These are phyloP conservation scores for Amphimallon solstitiale DNA, from an alignment of 2,888 invertebrate genomes.

Conservation along the genomic window DNA sequence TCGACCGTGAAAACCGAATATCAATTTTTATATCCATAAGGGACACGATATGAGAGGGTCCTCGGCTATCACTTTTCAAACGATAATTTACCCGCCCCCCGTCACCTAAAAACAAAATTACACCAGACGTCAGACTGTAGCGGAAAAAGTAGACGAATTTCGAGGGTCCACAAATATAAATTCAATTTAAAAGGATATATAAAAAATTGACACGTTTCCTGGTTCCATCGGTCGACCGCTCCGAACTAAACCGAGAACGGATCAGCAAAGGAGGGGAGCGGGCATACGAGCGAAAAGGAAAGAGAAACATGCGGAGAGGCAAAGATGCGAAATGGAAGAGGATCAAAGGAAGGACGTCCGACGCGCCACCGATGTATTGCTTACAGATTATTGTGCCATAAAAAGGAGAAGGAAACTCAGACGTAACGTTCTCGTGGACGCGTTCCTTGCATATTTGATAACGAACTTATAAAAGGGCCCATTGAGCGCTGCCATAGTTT, in stretches of 20 bases:
- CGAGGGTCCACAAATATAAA: slow-evolving; percentile 42
- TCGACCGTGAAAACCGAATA: slow-evolving; percentile 17
- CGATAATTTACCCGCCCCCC: slow-evolving; percentile 24
- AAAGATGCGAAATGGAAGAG: background rate
- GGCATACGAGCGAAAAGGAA: background rate
- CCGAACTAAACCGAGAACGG: background rate
- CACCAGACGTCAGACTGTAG: slow-evolving; percentile 19
- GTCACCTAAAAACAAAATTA: slow-evolving; percentile 28
- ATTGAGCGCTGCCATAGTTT: background rate
- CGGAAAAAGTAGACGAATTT: slow-evolving; percentile 28
- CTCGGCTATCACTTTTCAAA: slow-evolving; percentile 20
- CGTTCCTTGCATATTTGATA: slow-evolving; percentile 16
- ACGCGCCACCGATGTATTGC: slow-evolving; percentile 11
- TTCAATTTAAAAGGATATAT: slow-evolving; percentile 48
- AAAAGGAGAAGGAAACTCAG: slow-evolving; percentile 7
- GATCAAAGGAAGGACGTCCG: background rate
- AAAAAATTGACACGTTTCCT: slow-evolving; percentile 47
- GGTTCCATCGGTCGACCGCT: slow-evolving; percentile 5
- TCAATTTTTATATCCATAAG: slow-evolving; percentile 23
- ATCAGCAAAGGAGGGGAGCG: background rate
- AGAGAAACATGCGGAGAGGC: background rate
- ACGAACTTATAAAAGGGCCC: background rate
- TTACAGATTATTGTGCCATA: slow-evolving; percentile 23
- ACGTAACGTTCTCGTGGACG: slow-evolving; percentile 4
- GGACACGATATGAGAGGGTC: background rate